phyloP scores from a whole-genome alignment of 2,888 invertebrate genomes.

The Tineola bisselliella region DNA sequence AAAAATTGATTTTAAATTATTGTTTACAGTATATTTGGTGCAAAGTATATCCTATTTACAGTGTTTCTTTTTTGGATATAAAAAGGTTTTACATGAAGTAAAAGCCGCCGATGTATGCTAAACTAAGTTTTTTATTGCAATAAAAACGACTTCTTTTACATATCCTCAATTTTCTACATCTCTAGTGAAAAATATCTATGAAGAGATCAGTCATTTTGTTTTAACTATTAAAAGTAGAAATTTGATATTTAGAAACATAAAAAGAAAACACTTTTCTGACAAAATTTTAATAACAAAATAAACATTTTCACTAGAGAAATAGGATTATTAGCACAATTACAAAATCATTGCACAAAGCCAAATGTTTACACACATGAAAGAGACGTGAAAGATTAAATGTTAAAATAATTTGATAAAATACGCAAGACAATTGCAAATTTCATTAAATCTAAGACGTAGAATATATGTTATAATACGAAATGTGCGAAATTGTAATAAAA shows the following conservation, averaged over 20 bases:
- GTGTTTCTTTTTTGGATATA: neutral
- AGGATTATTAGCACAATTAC: too few species aligned
- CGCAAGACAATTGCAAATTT: neutral
- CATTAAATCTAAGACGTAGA: neutral
- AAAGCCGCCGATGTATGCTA: neutral
- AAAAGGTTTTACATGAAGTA: neutral
- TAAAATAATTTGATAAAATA: too few species aligned
- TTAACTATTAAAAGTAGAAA: too few species aligned
- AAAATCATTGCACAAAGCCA: too few species aligned
- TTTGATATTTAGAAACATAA: too few species aligned
- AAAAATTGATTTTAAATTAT: neutral
- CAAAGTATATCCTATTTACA: neutral
- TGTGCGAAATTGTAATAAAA: neutral
- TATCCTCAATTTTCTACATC: neutral
- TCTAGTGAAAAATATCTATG: neutral
- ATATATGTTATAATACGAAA: neutral
- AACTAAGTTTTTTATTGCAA: neutral
- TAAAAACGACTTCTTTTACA: neutral
- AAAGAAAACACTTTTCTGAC: too few species aligned
- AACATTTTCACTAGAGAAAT: too few species aligned
- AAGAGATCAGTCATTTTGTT: too few species aligned
- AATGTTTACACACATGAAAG: too few species aligned
- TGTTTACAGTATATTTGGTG: neutral
- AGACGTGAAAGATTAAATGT: too few species aligned
- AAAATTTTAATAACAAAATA: too few species aligned